Conservation (phyloP, 2,113 vertebrate species). For the Sturnira hondurensis region DNA sequence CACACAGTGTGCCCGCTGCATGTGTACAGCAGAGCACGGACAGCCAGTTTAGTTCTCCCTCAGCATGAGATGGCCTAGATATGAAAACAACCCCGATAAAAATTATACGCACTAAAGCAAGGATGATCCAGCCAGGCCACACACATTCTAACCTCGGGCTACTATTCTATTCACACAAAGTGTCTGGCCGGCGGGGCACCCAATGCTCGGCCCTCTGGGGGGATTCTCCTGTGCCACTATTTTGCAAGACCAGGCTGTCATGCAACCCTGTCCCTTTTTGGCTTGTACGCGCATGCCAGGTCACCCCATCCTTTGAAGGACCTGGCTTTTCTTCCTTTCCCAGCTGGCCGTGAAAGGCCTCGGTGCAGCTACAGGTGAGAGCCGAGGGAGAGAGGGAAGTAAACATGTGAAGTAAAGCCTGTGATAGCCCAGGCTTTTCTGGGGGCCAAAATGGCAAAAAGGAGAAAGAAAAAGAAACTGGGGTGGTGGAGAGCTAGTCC, state of each 20-base stretch:
- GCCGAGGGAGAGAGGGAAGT: too few relatives aligned
- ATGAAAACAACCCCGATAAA: background rate
- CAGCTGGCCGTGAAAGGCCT: background rate
- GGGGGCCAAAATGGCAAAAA: background rate
- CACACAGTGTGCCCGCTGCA: too few relatives aligned
- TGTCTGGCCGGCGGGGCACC: background rate
- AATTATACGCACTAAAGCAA: background rate
- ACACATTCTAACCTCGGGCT: background rate
- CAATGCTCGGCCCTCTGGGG: background rate
- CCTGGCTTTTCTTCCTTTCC: accelerated
- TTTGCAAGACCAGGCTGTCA: background rate
- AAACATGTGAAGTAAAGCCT: too few relatives aligned
- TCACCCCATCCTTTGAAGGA: too few relatives aligned
- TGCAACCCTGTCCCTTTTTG: background rate
- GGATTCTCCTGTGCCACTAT: background rate
- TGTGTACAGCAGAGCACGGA: too few relatives aligned
- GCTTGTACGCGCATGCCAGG: too few relatives aligned
- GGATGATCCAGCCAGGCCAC: background rate
- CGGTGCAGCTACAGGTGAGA: background rate
- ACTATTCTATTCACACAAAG: background rate
- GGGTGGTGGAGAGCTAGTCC: background rate
- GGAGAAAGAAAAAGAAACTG: background rate
- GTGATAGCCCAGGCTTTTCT: background rate
- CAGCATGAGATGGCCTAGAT: background rate
- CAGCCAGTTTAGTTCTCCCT: background rate